Evolutionary conservation across 2,888 invertebrate species (phyloP), one percentile per base, ranked within the genome.

Genomic region (Phrixothrix hirtus): DNA sequence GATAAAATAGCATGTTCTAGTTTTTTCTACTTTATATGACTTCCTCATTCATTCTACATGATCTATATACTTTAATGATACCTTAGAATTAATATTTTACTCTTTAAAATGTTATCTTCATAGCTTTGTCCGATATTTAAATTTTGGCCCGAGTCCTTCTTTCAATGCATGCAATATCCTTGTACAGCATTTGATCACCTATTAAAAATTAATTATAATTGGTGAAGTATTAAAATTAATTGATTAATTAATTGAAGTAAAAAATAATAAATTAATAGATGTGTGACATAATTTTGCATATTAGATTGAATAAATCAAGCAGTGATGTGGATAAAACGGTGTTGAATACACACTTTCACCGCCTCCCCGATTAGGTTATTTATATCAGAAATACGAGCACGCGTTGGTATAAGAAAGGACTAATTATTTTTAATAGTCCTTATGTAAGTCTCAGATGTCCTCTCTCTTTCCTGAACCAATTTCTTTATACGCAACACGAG

Each of bases 351-450:
- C 63, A 63, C 66, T 66, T 65, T 66, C 64, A 65, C 64, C 58
- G 58, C 55, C 59, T 61, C 61, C 65, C 64, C 61, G 65, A 62
- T 67, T 62, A 64, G 63, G 62, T 68, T 68, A 65, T 68, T 65
- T 67, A 66, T 67, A 66, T 58, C 62, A 61, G 67, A 65, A 66
- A 64, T 65, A 60, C 56, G 61, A 70, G 71, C 71, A 70, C 71
- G 70, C 69, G 71, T 64, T 67, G 61, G 55, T 59, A 58, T 61
- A 69, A 70, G 70, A 71, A 70, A 69, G 66, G 66, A 67, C 71
- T 71, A 70, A 70, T 71, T 71, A 71, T 71, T 71, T 71, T 70
- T 71, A 71, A 71, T 71, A 66, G 69, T 61, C 63, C 65, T 71
- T 71, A 69, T 65, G 67, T 66, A 71, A 52, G 32, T 17, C 34